Evolutionary conservation across 2,113 vertebrate species (phyloP).

Genomic region (Polypterus bichir): DNA sequence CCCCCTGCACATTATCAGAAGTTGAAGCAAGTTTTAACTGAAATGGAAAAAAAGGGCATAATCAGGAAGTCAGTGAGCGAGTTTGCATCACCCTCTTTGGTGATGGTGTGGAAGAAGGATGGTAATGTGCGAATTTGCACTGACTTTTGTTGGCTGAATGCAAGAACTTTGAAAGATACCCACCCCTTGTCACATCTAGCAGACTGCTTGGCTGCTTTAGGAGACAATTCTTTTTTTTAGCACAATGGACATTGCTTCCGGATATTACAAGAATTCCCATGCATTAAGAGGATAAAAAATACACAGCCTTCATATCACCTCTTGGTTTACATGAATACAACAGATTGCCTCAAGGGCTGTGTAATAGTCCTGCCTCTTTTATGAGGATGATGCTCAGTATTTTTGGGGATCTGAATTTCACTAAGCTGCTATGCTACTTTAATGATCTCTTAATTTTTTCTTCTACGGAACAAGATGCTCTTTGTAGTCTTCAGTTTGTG

Average conservation of each 20-base stretch:
- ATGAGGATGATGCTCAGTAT: slow-evolving; percentile 9
- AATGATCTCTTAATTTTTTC: slow-evolving; percentile 8
- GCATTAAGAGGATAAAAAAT: slow-evolving; percentile 14
- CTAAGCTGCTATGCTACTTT: slow-evolving; percentile 10
- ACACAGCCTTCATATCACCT: slow-evolving; percentile 11
- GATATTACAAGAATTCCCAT: slow-evolving; percentile 16
- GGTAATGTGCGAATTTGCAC: slow-evolving; percentile 4
- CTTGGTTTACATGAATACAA: slow-evolving; percentile 12
- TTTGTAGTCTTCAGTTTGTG: slow-evolving; percentile 5
- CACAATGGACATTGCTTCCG: slow-evolving; percentile 9
- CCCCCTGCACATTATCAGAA: too few relatives aligned
- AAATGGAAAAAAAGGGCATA: slow-evolving; percentile 12
- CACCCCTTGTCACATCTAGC: slow-evolving; percentile 13
- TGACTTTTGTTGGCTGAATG: slow-evolving; percentile 13
- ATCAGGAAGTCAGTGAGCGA: slow-evolving; percentile 8
- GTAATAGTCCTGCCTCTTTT: slow-evolving; percentile 8
- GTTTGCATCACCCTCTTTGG: slow-evolving; percentile 4
- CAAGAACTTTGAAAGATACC: slow-evolving; percentile 9
- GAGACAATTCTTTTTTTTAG: slow-evolving; percentile 13
- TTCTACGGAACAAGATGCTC: slow-evolving; percentile 2
- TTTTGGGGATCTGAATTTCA: slow-evolving; percentile 12
- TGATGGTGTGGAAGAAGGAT: slow-evolving; percentile 8
- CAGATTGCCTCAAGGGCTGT: slow-evolving; percentile 5
- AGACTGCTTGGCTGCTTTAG: slow-evolving; percentile 12
- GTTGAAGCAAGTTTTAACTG: slow-evolving; percentile 1